Evolutionary conservation across 2,888 invertebrate species (phyloP), one percentile per base, ranked within the genome.

Genomic region (Agonopterix alstromeriana): DNA sequence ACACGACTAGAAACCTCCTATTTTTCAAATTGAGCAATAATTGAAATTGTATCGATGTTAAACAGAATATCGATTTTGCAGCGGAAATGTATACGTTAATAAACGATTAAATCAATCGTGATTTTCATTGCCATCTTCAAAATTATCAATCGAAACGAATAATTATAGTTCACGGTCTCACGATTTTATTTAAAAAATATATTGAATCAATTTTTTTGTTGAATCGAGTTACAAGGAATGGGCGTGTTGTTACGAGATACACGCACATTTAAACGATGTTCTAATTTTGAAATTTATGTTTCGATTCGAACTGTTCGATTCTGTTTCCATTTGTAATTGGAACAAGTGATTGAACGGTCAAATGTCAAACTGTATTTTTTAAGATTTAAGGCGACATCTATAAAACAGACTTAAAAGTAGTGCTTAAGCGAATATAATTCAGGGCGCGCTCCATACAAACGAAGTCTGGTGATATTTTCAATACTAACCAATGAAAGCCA

Each of bases 161-260:
- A 67, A 68, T 70, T 67, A 67, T 59, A 62, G 63, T 60, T 54
- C 58, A 60, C 59, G 57, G 54, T 64, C 62, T 57, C 62, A 55
- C 55, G 53, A 60, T 48, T 58, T 52, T 47, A 54, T 54, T 56
- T 57, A 56, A 61, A 50, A 52, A 51, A 48, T 46, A 51, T 51
- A 56, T 57, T 56, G 55, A 53, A 53, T 54, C 53, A 53, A 53
- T 53, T 59, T 54, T 64, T 63, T 58, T 53, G 52, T 53, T 48
- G 50, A 56, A 49, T 50, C 45, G 48, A 48, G 58, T 53, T 58
- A 69, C 66, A 69, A 63, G 67, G 58, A 67, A 63, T 55, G 61
- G 63, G 62, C 61, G 63, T 55, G 52, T 44, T 42, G 43, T 49
- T 53, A 53, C 57, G 58, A 49, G 57, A 58, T 58, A 57, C 56